Evolutionary conservation across 2,888 invertebrate genomes (phyloP).

Genomic region (Pasiphila rectangulata): DNA sequence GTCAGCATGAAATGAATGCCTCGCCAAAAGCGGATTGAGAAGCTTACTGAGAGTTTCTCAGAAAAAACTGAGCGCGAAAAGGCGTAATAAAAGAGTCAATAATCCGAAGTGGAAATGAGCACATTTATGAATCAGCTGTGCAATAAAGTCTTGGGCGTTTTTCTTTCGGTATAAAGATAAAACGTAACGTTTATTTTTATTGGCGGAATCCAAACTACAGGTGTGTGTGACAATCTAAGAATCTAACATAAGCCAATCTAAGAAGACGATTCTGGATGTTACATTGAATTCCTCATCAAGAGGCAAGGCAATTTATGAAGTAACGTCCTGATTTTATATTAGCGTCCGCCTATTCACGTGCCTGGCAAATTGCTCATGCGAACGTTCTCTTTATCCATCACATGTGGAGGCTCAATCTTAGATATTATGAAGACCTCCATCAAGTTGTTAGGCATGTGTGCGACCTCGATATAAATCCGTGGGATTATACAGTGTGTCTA

Average conservation of each 20-base stretch:
- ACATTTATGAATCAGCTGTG: constrained; percentile 36
- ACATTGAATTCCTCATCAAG: constrained; percentile 17
- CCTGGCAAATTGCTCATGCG: constrained; percentile 18
- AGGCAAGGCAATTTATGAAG: too few relatives aligned
- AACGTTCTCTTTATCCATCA: constrained; percentile 20
- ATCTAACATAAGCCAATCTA: too few relatives aligned
- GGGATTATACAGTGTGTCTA: too few relatives aligned
- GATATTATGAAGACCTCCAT: constrained; percentile 23
- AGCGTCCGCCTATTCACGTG: constrained; percentile 7
- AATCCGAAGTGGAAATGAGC: constrained; percentile 31
- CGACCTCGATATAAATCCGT: constrained; percentile 62
- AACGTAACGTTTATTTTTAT: neutral
- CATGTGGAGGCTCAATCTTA: constrained; percentile 24
- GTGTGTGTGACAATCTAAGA: neutral
- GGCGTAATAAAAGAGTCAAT: constrained; percentile 36
- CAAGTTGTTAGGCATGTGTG: constrained; percentile 31
- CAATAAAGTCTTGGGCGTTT: constrained; percentile 17
- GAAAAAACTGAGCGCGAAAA: constrained; percentile 35
- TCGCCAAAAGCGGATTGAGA: constrained; percentile 13
- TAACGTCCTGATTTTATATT: constrained; percentile 19
- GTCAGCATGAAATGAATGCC: neutral
- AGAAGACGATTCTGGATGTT: too few relatives aligned
- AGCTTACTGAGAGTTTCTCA: constrained; percentile 29
- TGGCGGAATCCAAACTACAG: neutral
- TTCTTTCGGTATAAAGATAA: neutral